These are phyloP conservation scores for Amphibalanus amphitrite DNA, from an alignment of 1,140 invertebrate genomes.

Conservation along the genomic window DNA sequence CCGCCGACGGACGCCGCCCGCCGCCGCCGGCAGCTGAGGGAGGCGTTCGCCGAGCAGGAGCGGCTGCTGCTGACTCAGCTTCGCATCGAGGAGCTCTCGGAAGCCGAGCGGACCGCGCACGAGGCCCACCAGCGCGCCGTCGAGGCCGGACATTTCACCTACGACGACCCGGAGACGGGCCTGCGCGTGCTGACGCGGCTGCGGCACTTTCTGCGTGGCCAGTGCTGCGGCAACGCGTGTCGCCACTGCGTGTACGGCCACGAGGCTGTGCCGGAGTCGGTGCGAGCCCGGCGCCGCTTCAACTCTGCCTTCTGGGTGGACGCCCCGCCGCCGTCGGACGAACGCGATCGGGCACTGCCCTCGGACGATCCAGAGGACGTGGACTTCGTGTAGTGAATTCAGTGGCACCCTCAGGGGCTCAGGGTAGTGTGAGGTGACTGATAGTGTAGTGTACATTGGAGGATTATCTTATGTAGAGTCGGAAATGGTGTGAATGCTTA, in stretches of 20 bases:
- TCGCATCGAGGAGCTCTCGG: slow-evolving; percentile 7
- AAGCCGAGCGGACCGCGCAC: slow-evolving; percentile 18
- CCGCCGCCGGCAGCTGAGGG: slow-evolving; percentile 11
- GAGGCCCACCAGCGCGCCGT: slow-evolving; percentile 19
- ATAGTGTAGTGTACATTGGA: background rate
- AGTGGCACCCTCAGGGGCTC: background rate
- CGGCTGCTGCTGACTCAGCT: slow-evolving; percentile 12
- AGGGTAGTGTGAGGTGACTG: too few relatives aligned
- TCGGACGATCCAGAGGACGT: background rate
- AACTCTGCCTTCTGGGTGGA: slow-evolving; percentile 20
- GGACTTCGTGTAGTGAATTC: background rate
- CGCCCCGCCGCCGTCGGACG: background rate
- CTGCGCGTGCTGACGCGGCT: slow-evolving; percentile 20
- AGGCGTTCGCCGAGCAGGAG: slow-evolving; percentile 15
- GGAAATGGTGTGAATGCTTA: too few relatives aligned
- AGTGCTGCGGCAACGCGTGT: slow-evolving; percentile 23
- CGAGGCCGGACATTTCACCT: slow-evolving; percentile 21
- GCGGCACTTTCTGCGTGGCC: slow-evolving; percentile 20
- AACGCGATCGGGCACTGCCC: background rate
- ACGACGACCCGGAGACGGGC: slow-evolving; percentile 20
- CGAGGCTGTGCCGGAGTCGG: slow-evolving; percentile 15
- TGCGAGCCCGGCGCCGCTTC: slow-evolving; percentile 15
- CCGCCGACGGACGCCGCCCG: too few relatives aligned
- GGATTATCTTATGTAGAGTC: too few relatives aligned
- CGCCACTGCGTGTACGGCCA: slow-evolving; percentile 20